Conservation (phyloP, 2,113 vertebrate species). For the Cavia aperea region DNA sequence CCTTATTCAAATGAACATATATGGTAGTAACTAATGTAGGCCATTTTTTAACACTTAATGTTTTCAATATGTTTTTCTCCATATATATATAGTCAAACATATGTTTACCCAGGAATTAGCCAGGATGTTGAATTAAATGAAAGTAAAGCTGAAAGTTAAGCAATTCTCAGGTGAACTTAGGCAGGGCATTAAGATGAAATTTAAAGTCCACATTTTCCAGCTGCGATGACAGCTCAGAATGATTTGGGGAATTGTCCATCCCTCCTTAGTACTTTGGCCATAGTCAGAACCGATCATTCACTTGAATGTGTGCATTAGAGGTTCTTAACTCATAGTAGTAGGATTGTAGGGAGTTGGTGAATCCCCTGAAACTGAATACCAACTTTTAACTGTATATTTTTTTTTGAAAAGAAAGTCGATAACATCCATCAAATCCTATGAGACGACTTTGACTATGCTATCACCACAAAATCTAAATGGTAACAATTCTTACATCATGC, state of each 20-base stretch:
- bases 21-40: conserved; percentile 50
- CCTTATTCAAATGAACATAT: conserved; percentile 68
- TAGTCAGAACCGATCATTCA: conserved; percentile 48
- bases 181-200: conserved; percentile 54
- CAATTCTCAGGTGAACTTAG: conserved; percentile 62
- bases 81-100: conserved; percentile 46
- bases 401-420: neutral
- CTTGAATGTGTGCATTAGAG: conserved; percentile 42
- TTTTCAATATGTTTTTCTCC: conserved; percentile 60
- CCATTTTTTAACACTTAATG: conserved; percentile 56
- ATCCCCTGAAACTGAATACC: conserved; percentile 10
- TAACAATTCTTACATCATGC: conserved; percentile 2
- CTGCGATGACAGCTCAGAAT: conserved; percentile 47
- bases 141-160: conserved; percentile 59
- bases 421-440: neutral
- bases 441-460: neutral
- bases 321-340: conserved; percentile 34
- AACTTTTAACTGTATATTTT: neutral
- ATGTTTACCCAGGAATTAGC: conserved; percentile 63
- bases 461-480: neutral
- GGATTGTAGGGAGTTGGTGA: conserved; percentile 18
- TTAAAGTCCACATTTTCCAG: conserved; percentile 57
- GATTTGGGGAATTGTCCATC: conserved; percentile 45
- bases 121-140: conserved; percentile 60
- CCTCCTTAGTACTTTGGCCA: conserved; percentile 14